Conservation (phyloP, 2,113 vertebrate genomes). For the Brevimyrus niger region DNA sequence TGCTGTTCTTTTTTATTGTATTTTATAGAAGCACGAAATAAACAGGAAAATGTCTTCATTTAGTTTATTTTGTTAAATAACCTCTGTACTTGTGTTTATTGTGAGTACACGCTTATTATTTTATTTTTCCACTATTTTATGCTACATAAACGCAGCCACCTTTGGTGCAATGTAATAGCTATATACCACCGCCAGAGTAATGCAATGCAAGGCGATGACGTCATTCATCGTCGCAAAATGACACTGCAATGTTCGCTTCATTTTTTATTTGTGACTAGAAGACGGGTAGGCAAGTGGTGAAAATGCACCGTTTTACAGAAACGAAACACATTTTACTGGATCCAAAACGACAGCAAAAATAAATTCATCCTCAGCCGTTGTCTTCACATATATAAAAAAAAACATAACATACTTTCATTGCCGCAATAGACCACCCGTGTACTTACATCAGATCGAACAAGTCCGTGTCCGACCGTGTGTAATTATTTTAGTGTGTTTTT, state of each 20-base stretch:
- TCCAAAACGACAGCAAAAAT: neutral
- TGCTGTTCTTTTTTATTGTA: neutral
- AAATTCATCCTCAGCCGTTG: neutral
- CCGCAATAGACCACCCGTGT: neutral
- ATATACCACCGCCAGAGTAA: constrained; percentile 2
- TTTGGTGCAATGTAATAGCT: constrained; percentile 26
- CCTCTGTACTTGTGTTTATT: neutral
- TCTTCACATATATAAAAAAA: neutral
- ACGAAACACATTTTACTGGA: neutral
- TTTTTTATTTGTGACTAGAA: neutral
- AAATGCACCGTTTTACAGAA: neutral
- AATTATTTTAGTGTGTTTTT: neutral
- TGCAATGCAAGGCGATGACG: constrained; percentile 31
- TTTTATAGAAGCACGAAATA: neutral
- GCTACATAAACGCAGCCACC: neutral
- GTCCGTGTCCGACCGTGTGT: neutral
- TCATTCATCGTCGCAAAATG: constrained; percentile 38
- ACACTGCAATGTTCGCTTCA: constrained; percentile 14
- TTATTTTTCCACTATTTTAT: neutral
- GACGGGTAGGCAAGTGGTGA: neutral
- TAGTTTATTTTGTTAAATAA: neutral
- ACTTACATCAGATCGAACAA: neutral
- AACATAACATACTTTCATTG: neutral
- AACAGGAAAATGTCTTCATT: neutral
- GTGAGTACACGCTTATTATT: neutral